Percentiles rank a stretch among this genome's conserved stretches.
Evolutionary conservation across 2,797 vertebrate genomes (phyloP).

Genomic region (Silurus aristotelis): DNA sequence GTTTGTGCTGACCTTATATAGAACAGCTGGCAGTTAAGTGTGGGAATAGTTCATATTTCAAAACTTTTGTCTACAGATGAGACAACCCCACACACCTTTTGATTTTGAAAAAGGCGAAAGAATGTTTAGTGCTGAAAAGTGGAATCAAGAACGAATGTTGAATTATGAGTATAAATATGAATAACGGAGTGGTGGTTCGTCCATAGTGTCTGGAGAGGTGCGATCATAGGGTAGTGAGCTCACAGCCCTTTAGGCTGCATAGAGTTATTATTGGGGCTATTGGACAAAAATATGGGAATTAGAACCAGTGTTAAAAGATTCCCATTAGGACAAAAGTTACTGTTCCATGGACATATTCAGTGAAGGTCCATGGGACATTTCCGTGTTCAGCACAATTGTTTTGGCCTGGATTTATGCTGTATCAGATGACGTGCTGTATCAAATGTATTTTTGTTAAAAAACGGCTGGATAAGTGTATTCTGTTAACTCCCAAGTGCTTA

Average conservation of each 20-base stretch:
- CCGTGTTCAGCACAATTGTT: neutral
- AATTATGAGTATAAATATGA: neutral
- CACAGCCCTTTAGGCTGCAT: neutral
- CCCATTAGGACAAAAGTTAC: neutral
- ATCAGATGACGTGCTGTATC: neutral
- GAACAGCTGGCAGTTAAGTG: conserved; percentile 73
- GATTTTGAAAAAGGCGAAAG: conserved; percentile 28
- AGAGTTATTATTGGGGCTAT: neutral
- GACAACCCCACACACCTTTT: conserved; percentile 61
- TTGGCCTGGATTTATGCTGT: neutral
- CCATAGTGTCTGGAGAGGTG: neutral
- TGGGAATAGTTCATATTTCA: conserved; percentile 83
- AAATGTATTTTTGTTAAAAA: neutral
- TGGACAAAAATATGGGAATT: neutral
- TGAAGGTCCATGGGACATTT: too few relatives aligned
- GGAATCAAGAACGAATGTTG: neutral
- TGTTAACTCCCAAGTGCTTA: neutral
- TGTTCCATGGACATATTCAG: neutral
- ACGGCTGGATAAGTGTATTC: neutral
- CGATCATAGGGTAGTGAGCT: neutral
- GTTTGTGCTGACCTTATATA: conserved; percentile 69
- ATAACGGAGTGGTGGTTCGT: neutral
- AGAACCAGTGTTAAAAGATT: neutral
- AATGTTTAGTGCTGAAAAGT: conserved; percentile 12
- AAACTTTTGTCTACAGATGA: conserved; percentile 76